Percentiles rank a stretch among this genome's conserved stretches.
phyloP scores from a whole-genome alignment of 2,797 vertebrate species.

The Cyclura pinguis region DNA sequence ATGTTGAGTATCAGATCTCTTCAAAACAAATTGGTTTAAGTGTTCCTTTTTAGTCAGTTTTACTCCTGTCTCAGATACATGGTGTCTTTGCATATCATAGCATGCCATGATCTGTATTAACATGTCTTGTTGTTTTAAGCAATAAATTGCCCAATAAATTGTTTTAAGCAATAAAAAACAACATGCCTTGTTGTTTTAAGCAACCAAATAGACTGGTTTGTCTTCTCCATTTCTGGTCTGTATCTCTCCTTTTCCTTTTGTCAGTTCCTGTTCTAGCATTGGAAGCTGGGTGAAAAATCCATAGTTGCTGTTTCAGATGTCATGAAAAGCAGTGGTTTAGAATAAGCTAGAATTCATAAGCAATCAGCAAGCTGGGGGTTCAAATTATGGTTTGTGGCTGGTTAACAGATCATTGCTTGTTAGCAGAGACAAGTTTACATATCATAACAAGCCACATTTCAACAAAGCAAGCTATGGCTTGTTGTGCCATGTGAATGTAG shows the following conservation, averaged over 20 bases:
- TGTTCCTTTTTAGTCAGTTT: conserved; percentile 12
- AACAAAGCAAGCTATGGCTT: not conserved
- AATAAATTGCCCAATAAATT: too few relatives aligned
- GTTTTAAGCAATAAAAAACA: too few relatives aligned
- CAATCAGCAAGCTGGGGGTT: not conserved
- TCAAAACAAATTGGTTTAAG: not conserved
- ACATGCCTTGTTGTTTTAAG: not conserved
- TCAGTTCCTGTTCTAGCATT: not conserved
- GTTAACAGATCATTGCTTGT: not conserved
- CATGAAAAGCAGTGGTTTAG: not conserved
- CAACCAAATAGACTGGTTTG: not conserved
- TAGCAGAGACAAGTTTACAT: not conserved
- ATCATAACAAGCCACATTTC: not conserved
- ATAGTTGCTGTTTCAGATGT: not conserved
- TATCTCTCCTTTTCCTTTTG: not conserved
- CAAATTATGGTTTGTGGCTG: not conserved
- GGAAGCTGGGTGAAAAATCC: not conserved
- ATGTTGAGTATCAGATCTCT: conserved; percentile 4
- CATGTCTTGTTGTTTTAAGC: too few relatives aligned
- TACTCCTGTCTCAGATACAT: conserved; percentile 31
- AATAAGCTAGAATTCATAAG: not conserved
- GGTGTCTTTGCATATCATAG: too few relatives aligned
- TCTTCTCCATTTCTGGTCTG: not conserved
- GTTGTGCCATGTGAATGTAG: not conserved
- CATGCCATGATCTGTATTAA: not conserved